Conservation (phyloP, 1,140 invertebrate species). For the Stegodyphus mimosarum region DNA sequence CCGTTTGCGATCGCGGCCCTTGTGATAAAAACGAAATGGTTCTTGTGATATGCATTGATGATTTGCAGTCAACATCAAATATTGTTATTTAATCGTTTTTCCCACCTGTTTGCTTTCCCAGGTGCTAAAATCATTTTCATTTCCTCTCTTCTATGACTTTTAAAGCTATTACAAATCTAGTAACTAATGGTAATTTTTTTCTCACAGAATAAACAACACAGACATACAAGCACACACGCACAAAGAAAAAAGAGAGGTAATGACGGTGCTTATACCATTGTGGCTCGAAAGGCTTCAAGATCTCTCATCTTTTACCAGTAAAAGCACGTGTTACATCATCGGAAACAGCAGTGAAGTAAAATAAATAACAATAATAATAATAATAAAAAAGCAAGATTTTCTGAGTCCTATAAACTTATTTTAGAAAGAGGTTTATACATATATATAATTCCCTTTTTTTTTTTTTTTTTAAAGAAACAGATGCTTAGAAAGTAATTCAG, state of each 20-base stretch:
- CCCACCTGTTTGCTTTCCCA: conserved; percentile 36
- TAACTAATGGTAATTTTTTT: conserved; percentile 28
- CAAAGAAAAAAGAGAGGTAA: too few relatives aligned
- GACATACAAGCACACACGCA: too few relatives aligned
- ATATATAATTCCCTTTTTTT: too few relatives aligned
- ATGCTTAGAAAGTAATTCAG: too few relatives aligned
- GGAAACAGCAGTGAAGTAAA: not conserved
- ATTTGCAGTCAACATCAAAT: conserved; percentile 12
- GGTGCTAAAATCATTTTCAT: conserved; percentile 44
- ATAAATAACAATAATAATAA: not conserved
- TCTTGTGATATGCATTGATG: conserved; percentile 42
- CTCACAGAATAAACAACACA: conserved; percentile 18
- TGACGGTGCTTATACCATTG: too few relatives aligned
- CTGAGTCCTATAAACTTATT: too few relatives aligned
- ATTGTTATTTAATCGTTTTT: conserved; percentile 53
- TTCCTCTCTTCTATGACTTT: conserved; percentile 36
- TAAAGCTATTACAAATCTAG: conserved; percentile 24
- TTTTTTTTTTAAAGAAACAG: too few relatives aligned
- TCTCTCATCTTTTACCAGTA: too few relatives aligned
- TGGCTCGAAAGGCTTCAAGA: not conserved
- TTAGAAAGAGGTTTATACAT: too few relatives aligned
- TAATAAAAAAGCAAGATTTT: not conserved
- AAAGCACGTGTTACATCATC: too few relatives aligned
- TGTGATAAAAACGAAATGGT: conserved; percentile 1
- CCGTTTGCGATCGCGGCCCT: not conserved